Evolutionary conservation across 2,888 invertebrate species (phyloP).

Genomic region (Clostera curtula): DNA sequence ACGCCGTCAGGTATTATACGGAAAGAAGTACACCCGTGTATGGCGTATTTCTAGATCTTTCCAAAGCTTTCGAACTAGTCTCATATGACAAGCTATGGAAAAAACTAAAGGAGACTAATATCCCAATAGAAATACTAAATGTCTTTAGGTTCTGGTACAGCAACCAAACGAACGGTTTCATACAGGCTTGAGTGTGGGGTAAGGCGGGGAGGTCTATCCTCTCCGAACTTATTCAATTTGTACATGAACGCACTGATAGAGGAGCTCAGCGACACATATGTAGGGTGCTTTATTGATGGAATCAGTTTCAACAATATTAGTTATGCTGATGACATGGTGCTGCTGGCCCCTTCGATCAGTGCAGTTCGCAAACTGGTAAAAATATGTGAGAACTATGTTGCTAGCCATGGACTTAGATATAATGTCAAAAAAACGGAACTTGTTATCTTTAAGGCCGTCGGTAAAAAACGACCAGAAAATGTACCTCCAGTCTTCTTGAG

Average conservation of each 20-base stretch:
- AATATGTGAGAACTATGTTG: constrained; percentile 1
- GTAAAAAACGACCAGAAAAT: constrained; percentile 1
- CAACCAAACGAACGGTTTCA: constrained; percentile 3
- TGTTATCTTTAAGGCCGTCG: constrained; percentile 4
- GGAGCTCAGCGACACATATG: neutral
- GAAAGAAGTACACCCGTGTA: constrained; percentile 8
- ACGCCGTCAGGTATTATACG: constrained; percentile 10
- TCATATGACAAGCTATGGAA: constrained; percentile 10
- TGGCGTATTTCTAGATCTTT: constrained; percentile 8
- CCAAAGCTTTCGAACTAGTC: constrained; percentile 12
- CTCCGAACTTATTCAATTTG: neutral
- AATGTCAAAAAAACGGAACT: constrained; percentile 3
- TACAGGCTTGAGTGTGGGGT: constrained; percentile 1
- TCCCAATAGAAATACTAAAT: constrained; percentile 1
- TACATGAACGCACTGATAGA: neutral
- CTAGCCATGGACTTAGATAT: constrained; percentile 1
- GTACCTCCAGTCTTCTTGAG: neutral
- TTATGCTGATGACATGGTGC: constrained; percentile 1
- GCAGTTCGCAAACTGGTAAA: too few relatives aligned
- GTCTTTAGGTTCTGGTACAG: constrained; percentile 5
- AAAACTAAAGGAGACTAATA: constrained; percentile 3
- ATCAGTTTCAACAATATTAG: too few relatives aligned
- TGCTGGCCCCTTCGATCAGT: neutral
- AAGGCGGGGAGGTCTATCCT: neutral
- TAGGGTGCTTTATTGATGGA: neutral